These are phyloP conservation scores for Belgica antarctica DNA, from an alignment of 2,888 invertebrate genomes.

Conservation along the genomic window DNA sequence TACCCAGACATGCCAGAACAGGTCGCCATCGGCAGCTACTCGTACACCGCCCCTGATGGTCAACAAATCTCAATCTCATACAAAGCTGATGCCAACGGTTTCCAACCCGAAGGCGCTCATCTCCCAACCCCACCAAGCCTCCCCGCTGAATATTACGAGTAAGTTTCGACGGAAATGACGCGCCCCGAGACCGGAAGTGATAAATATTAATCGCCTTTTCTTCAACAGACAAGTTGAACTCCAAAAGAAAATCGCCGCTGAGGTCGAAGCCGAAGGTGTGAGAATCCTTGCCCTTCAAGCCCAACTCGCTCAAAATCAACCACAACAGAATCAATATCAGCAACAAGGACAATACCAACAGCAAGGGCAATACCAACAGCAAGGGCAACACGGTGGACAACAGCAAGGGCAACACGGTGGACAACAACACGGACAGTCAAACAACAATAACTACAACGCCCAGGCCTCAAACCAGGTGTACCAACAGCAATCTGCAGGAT, in stretches of 20 bases:
- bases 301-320: slow-evolving; percentile 12
- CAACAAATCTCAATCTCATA: slow-evolving; percentile 64
- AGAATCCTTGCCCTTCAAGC: slow-evolving; percentile 28
- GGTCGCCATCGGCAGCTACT: slow-evolving; percentile 63
- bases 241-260: slow-evolving; percentile 39
- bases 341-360: slow-evolving; percentile 41
- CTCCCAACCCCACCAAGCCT: slow-evolving; percentile 74
- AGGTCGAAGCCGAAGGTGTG: slow-evolving; percentile 38
- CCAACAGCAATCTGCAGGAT: slow-evolving; percentile 23
- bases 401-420: slow-evolving; percentile 20
- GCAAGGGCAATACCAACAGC: slow-evolving; percentile 10
- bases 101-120: slow-evolving; percentile 73
- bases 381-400: slow-evolving; percentile 16
- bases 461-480: slow-evolving; percentile 36
- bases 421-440: slow-evolving; percentile 20
- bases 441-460: slow-evolving; percentile 27
- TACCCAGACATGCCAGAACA: slow-evolving; percentile 62
- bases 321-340: slow-evolving; percentile 35
- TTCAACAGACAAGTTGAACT: slow-evolving; percentile 37
- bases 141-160: slow-evolving; percentile 54
- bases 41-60: slow-evolving; percentile 63
- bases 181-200: neutral
- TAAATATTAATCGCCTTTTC: neutral
- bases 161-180: slow-evolving; percentile 16
- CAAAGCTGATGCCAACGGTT: slow-evolving; percentile 74